These are phyloP conservation scores for Lomographa bimaculata DNA, from an alignment of 2,888 invertebrate genomes.

Conservation along the genomic window DNA sequence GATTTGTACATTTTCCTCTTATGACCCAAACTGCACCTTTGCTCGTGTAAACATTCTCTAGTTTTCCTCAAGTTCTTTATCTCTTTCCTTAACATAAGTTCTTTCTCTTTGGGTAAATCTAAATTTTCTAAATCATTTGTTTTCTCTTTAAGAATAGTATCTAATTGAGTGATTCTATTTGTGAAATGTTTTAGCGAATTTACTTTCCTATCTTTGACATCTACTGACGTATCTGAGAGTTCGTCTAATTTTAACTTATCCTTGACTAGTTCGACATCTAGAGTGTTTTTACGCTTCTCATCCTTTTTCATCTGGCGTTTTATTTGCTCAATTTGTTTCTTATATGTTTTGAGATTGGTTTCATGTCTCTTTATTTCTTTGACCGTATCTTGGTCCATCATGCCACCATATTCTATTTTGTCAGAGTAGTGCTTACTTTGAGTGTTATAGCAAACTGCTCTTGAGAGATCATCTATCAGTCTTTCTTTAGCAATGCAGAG, in stretches of 20 bases:
- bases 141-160: conserved; percentile 88
- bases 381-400: conserved; percentile 80
- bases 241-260: conserved; percentile 79
- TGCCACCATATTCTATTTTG: conserved; percentile 80
- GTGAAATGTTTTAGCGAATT: conserved; percentile 85
- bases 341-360: conserved; percentile 88
- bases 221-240: conserved; percentile 76
- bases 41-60: conserved; percentile 90
- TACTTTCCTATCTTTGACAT: conserved; percentile 81
- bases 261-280: conserved; percentile 86
- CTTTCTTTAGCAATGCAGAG: conserved; percentile 87
- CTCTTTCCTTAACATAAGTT: conserved; percentile 88
- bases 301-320: conserved; percentile 89
- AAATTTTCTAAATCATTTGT: conserved; percentile 86
- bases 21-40: conserved; percentile 88
- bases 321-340: conserved; percentile 89
- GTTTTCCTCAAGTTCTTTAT: conserved; percentile 91
- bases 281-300: conserved; percentile 87
- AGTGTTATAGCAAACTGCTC: conserved; percentile 57
- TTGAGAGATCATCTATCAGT: conserved; percentile 86
- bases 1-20: conserved; percentile 89
- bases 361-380: conserved; percentile 89
- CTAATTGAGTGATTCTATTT: conserved; percentile 86
- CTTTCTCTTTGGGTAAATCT: conserved; percentile 84
- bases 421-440: conserved; percentile 77